Evolutionary conservation across 2,888 invertebrate species (phyloP), one percentile per base, ranked within the genome.

Genomic region (Sthenelais limicola): DNA sequence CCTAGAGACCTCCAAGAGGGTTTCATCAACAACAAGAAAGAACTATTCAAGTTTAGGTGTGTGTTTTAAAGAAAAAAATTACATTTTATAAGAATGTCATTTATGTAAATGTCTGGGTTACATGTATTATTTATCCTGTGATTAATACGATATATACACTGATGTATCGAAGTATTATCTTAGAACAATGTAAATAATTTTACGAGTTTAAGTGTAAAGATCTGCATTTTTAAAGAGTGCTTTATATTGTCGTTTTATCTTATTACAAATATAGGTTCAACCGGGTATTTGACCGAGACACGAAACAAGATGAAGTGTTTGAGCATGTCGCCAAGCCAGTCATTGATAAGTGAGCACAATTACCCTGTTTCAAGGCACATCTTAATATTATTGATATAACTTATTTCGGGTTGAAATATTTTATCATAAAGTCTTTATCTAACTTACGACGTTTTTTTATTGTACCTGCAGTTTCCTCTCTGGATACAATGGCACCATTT

Each of bases 401-500:
- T 21, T 21, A 56, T 28, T 56, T 28, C n/a, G 28, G 28, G 21
- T 69, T 32, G 48, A 5, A 51, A 28, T 9, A 33, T 32, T 33
- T 24, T 15, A 30, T 9, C 7, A 12, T 24, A 51, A 56, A 26
- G 1, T 24, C n/a, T 58, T 58, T 58, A 58, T 18, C 43, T 9
- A 9, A 43, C 43, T 43, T 43, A 18, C 43, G 18, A 43, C 9
- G 18, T 43, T 18, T 18, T 51, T 51, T 9, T 18, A 18, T 51
- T 51, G 18, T 43, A 74, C 51, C 82, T 85, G 75, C 80, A 88
- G 88, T 83, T 87, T 87, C 15, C 75, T 88, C 35, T 76, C 82
- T 74, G 88, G 88, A 24, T 88, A 88, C 79, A 88, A 88, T 86
- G 88, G 88, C 32, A 88, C 88, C 9, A 86, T 88, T 71, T 88